Evolutionary conservation across 2,888 invertebrate species (phyloP).

Genomic region (Yponomeuta sedellus): DNA sequence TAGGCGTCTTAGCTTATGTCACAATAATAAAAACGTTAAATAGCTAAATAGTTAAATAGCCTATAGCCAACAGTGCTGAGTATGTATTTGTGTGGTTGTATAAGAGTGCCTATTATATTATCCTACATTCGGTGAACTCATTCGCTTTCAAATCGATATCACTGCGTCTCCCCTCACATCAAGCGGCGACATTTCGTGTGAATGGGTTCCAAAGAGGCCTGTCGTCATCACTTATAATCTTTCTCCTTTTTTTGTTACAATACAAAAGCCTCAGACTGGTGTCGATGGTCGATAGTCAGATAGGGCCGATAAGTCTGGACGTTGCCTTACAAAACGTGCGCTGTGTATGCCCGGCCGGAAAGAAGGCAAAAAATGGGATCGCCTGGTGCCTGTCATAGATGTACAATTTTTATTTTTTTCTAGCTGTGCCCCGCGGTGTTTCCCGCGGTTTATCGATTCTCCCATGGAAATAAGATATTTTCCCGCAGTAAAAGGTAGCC

Average conservation of each 20-base stretch:
- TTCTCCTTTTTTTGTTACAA: conserved; percentile 40
- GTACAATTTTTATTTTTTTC: too few species aligned
- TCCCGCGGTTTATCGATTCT: too few species aligned
- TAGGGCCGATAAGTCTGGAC: conserved; percentile 48
- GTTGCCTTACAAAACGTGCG: conserved; percentile 65
- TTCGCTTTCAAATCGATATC: not conserved
- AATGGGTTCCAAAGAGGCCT: conserved; percentile 48
- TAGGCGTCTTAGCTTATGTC: too few species aligned
- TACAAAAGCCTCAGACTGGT: not conserved
- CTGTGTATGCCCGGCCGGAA: conserved; percentile 46
- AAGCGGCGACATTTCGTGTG: conserved; percentile 43
- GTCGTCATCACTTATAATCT: conserved; percentile 54
- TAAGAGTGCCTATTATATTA: too few species aligned
- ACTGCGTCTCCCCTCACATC: conserved; percentile 34
- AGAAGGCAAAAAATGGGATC: conserved; percentile 35
- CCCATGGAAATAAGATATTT: too few species aligned
- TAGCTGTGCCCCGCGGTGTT: too few species aligned
- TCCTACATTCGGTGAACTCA: too few species aligned
- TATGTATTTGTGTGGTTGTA: too few species aligned
- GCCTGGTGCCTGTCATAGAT: conserved; percentile 21
- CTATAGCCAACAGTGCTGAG: too few species aligned
- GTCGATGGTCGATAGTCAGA: conserved; percentile 32
- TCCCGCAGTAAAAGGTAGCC: too few species aligned
- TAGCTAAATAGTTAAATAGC: too few species aligned
- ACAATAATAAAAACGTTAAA: too few species aligned